phyloP scores from a whole-genome alignment of 2,113 vertebrate species.

The Dipodomys stephensi region DNA sequence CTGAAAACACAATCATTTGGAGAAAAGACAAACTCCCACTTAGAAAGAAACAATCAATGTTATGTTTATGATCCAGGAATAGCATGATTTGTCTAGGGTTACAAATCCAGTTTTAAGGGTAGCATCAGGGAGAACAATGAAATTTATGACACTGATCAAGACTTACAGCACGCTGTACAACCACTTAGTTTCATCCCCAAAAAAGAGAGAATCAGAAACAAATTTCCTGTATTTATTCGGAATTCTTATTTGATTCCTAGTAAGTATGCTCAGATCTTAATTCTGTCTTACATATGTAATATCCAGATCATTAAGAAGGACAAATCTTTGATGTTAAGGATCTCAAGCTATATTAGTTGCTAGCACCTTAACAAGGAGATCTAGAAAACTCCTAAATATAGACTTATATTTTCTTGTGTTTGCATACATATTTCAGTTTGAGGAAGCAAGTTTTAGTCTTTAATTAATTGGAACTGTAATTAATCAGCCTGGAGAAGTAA shows the following conservation, averaged over 20 bases:
- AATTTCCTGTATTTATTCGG: neutral
- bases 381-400: slow-evolving; percentile 56
- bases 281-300: slow-evolving; percentile 63
- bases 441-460: slow-evolving; percentile 68
- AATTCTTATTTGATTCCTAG: slow-evolving; percentile 34
- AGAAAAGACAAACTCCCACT: neutral
- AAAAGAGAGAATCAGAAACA: neutral
- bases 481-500: slow-evolving; percentile 61
- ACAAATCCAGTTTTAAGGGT: neutral
- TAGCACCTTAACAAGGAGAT: slow-evolving; percentile 55
- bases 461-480: slow-evolving; percentile 72
- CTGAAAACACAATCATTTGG: neutral
- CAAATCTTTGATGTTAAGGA: slow-evolving; percentile 61
- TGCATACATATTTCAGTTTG: slow-evolving; percentile 63
- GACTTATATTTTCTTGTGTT: slow-evolving; percentile 66
- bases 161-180: no score
- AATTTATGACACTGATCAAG: no score
- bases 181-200: no score
- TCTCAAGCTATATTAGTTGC: slow-evolving; percentile 68
- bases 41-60: neutral
- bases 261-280: slow-evolving; percentile 51
- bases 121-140: no score
- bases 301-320: slow-evolving; percentile 66
- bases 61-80: neutral
- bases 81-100: neutral